Base-by-base conservation (phyloP, 2,113 vertebrate genomes). In the Entomyzon cyanotis region DNA sequence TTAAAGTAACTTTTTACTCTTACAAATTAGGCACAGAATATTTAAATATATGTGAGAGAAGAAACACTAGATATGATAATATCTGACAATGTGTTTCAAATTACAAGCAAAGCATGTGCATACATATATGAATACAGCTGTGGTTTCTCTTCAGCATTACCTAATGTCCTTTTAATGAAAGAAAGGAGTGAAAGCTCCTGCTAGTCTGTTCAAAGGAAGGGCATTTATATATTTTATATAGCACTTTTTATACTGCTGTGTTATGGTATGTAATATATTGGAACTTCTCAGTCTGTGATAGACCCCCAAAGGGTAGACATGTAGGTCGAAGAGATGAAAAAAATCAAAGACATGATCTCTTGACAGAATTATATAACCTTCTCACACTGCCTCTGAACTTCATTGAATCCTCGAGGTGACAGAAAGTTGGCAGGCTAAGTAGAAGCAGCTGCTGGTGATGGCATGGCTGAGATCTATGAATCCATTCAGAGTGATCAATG, bases 181-280 rank as follows among this genome's bases (percentile, higher is more conserved):
- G 77, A 83, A 92, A 91, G 53, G 50, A 93, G 87, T 31, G 67
- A 95, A 85, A 70, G 42, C 81, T 92, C 93, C 92, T 83, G 94
- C 93, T 92, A 94, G 83, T 96, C 86, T 85, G 65, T 96, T 96
- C 94, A 96, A 96, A 95, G 81, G 84, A 85, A 92, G 82, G 55
- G 58, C 67, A 2, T 85, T 95, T 94, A 92, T 95, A 56, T 94
- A 83, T 89, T 94, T 96, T 89, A 95, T 92, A 83, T 58, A 79
- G 46, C 62, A 37, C 69, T 76, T 67, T 85, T 83, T 94, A 89
- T 92, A 87, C 81, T 91, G 91, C 94, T 91, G 77, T 44, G 78
- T 91, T 95, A 91, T 63, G 94, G 92, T 95, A 96, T 96, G 95
- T 89, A 93, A 85, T 85, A 95, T 94, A 94, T 92, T 96, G 89